Percentiles rank a stretch among this genome's conserved stretches.
Evolutionary conservation across 1,140 invertebrate genomes (phyloP).

Genomic region (Micrasema longulum): DNA sequence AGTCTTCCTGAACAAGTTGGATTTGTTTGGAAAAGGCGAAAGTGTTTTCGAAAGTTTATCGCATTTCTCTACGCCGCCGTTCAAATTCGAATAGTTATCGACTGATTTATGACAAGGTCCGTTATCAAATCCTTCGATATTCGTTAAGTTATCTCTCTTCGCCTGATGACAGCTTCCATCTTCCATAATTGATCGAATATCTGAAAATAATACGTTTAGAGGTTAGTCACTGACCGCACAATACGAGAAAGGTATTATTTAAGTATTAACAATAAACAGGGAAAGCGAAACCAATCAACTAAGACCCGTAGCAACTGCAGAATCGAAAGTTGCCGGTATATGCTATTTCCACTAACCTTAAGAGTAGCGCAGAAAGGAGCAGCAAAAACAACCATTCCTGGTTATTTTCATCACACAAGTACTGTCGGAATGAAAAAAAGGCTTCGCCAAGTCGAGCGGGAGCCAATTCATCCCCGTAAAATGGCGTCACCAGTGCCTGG

Average conservation of each 20-base stretch:
- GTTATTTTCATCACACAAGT: slow-evolving; percentile 45
- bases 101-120: slow-evolving; percentile 7
- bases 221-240: too few species aligned
- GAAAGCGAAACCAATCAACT: slow-evolving; percentile 10
- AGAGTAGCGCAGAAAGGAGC: slow-evolving; percentile 36
- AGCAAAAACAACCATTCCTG: slow-evolving; percentile 46
- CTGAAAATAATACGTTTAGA: slow-evolving; percentile 34
- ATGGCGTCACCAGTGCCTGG: slow-evolving; percentile 67
- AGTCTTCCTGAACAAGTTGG: background rate
- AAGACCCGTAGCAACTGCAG: slow-evolving; percentile 7
- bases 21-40: slow-evolving; percentile 18
- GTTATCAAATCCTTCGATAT: slow-evolving; percentile 18
- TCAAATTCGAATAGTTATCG: slow-evolving; percentile 16
- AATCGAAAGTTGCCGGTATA: slow-evolving; percentile 7
- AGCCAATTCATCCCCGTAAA: slow-evolving; percentile 69
- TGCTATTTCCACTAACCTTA: slow-evolving; percentile 35
- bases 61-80: slow-evolving; percentile 30
- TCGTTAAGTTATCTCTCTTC: slow-evolving; percentile 37
- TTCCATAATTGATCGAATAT: slow-evolving; percentile 47
- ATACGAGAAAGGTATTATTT: background rate
- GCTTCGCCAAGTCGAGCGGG: slow-evolving; percentile 59
- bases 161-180: slow-evolving; percentile 43
- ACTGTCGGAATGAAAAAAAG: slow-evolving; percentile 47
- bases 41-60: slow-evolving; percentile 11
- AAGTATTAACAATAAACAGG: background rate